Evolutionary conservation across 2,113 vertebrate species (phyloP), one percentile per base, ranked within the genome.

Genomic region (Eurystomus gularis): DNA sequence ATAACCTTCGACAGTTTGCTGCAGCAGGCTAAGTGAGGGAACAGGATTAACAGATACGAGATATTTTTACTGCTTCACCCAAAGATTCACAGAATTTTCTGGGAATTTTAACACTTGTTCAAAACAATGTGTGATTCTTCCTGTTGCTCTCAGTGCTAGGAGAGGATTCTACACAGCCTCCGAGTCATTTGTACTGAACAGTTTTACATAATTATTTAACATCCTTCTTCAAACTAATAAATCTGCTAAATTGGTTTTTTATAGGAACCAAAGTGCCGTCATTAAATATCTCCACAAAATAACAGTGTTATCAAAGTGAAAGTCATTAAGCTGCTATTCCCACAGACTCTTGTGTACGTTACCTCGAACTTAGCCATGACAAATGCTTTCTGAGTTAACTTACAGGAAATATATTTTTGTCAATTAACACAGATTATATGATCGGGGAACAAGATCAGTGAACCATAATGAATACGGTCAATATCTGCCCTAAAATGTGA

Each of bases 91-190:
- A 97, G 88, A 96, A 94, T 96, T 97, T 95, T 80, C 81, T 77
- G 85, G 93, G 66, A 97, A 96, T 93, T 95, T 97, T 97, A 82
- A 95, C 73, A 83, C 91, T 96, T 96, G 82, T 97, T 96, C 72
- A 87, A 95, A 97, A 96, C 73, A 94, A 77, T 79, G 82, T 97
- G 93, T 80, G 80, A 97, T 93, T 97, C 86, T 82, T 94, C 70
- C 66, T 65, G 57, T 69, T 92, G 68, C 82, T 90, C 86, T 88
- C 79, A 75, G 48, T 39, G 37, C 28, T 91, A 71, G 37, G 29
- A 97, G 76, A 82, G 68, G 97, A 94, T 96, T 76, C 78, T 95
- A 72, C 52, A 65, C 62, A 85, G 82, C 64, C 58, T 96, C 66
- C 19, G 25, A 95, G 91, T 96, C 75, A 97, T 93, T 89, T 91